Base-by-base conservation (phyloP, 2,888 invertebrate genomes). In the Ariolimax columbianus region DNA sequence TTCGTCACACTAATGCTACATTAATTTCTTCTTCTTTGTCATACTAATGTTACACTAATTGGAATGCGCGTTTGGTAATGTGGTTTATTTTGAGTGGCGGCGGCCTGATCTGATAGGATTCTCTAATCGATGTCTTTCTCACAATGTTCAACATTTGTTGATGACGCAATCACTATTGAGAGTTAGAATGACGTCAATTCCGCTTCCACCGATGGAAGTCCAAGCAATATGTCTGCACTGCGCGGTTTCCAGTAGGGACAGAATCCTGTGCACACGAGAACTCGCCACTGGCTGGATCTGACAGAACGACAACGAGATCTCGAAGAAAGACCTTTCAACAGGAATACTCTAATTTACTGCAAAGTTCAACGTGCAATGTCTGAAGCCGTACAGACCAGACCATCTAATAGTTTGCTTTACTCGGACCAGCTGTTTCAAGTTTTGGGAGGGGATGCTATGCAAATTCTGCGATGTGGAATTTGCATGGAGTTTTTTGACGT, bases 401-500 rank as follows among this genome's bases (percentile, higher is more conserved):
- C 82, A 17, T 73, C 82, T 26, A 77, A 84, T 73, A 84, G 83
- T 66, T 73, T 87, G 73, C 84, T 87, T 47, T 82, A 87, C 38
- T 84, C 87, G 23, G 86, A 84, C 26, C 72, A 75, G 47, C 84
- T 87, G 66, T 80, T 70, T 73, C 86, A 80, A 36, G 77, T 87
- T 51, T 59, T 86, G 80, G 87, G 87, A 40, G 87, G 84, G 73
- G 86, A 87, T 63, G 86, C 84, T 51, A 78, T 87, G 83, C 87
- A 87, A 68, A 86, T 86, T 70, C 85, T 87, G 43, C 81, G 85
- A 26, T 87, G 87, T 79, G 72, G 87, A 14, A 86, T 87, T 43
- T 87, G 87, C 73, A 86, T 80, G 83, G 87, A 87, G 78, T 87
- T 87, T 78, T 87, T 87, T 72, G 84, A 86, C 72, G 84, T 87